phyloP scores from a whole-genome alignment of 2,113 vertebrate species.

The Sardina pilchardus region DNA sequence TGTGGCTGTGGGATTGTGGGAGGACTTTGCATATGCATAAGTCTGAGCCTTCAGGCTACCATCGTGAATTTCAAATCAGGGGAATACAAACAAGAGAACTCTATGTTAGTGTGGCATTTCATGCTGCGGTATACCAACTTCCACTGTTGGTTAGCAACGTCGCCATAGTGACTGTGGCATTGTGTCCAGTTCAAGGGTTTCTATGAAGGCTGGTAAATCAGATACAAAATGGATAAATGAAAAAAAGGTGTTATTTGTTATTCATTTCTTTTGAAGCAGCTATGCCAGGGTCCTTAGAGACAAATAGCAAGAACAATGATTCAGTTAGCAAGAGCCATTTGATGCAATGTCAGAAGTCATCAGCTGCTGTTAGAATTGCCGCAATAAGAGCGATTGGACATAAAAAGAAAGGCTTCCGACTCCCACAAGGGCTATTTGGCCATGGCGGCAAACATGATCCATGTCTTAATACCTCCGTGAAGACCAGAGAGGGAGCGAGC shows the following conservation, averaged over 20 bases:
- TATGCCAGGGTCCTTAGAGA: neutral
- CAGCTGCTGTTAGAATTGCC: slow-evolving; percentile 49
- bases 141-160: neutral
- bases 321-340: slow-evolving; percentile 43
- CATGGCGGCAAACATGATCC: slow-evolving; percentile 54
- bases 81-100: neutral
- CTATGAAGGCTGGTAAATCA: neutral
- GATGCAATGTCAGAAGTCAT: slow-evolving; percentile 48
- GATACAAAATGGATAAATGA: neutral
- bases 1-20: slow-evolving; percentile 38
- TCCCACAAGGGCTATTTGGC: slow-evolving; percentile 49
- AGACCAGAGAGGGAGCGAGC: slow-evolving; percentile 54
- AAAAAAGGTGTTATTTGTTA: neutral
- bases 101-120: neutral
- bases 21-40: slow-evolving; percentile 27
- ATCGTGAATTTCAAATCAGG: neutral
- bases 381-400: slow-evolving; percentile 50
- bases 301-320: neutral
- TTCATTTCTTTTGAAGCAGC: neutral
- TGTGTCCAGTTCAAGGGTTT: neutral
- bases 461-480: slow-evolving; percentile 57
- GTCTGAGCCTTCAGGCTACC: neutral
- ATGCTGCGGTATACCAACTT: neutral
- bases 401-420: slow-evolving; percentile 40
- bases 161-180: neutral